Percentiles rank a stretch among this genome's conserved stretches.
Conservation (phyloP, 2,888 invertebrate genomes). For the Opisthograptis luteolata region DNA sequence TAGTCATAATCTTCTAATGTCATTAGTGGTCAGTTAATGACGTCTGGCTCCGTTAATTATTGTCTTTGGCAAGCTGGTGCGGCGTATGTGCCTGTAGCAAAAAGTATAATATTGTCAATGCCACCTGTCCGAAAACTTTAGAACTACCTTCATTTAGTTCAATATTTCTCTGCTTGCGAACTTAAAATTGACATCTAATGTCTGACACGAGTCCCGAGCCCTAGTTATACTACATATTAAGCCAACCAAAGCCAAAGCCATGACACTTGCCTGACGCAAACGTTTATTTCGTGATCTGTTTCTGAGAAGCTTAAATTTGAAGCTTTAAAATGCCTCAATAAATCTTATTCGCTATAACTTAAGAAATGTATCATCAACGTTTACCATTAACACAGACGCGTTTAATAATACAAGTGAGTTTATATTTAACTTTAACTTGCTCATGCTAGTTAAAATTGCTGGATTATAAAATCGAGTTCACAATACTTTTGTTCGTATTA, state of each 20-base stretch:
- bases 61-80: constrained; percentile 8
- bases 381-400: constrained; percentile 4
- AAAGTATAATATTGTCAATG: too few relatives aligned
- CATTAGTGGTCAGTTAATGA: constrained; percentile 6
- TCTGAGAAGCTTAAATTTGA: constrained; percentile 16
- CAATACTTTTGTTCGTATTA: too few relatives aligned
- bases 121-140: too few relatives aligned
- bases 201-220: background rate
- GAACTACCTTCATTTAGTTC: too few relatives aligned
- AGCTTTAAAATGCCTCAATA: constrained; percentile 10
- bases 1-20: background rate
- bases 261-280: constrained; percentile 9
- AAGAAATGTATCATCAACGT: constrained; percentile 4
- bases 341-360: constrained; percentile 11
- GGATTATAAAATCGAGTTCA: constrained; percentile 22
- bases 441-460: constrained; percentile 17
- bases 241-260: background rate
- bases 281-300: constrained; percentile 1
- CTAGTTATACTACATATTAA: too few relatives aligned
- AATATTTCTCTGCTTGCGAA: too few relatives aligned
- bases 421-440: constrained; percentile 25
- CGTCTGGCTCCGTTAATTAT: constrained; percentile 17
- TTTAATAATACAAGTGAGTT: constrained; percentile 16
- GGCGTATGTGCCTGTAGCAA: too few relatives aligned
- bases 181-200: too few relatives aligned